Percentiles rank a stretch among this genome's conserved stretches.
Conservation (phyloP, 2,113 vertebrate genomes). For the Fregata magnificens region DNA sequence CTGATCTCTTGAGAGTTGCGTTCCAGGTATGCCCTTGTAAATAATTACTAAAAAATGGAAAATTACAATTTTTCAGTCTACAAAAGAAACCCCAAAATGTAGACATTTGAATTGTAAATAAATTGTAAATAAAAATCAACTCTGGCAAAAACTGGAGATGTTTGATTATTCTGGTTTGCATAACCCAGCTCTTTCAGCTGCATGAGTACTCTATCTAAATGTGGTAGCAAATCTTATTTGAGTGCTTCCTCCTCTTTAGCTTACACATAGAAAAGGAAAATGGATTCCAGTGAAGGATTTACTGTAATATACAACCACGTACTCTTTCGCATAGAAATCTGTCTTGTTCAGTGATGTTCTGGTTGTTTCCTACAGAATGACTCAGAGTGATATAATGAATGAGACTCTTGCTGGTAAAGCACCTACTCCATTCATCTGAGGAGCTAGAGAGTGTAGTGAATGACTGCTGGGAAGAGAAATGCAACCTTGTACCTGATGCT, state of each 20-base stretch:
- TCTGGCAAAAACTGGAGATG: neutral
- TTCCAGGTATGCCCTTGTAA: neutral
- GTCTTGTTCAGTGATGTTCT: neutral
- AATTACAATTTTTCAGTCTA: neutral
- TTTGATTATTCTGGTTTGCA: neutral
- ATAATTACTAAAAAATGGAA: neutral
- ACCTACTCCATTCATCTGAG: neutral
- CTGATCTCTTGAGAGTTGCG: neutral
- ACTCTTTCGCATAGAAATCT: neutral
- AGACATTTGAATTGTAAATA: neutral
- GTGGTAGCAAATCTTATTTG: neutral
- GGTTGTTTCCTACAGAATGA: neutral
- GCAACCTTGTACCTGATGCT: neutral
- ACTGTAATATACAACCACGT: neutral
- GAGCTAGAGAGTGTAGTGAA: neutral
- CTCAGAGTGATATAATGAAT: neutral
- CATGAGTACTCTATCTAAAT: neutral
- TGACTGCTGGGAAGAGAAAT: neutral
- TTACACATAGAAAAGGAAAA: neutral
- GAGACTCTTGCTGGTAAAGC: neutral
- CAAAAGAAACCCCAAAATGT: neutral
- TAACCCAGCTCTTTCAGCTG: neutral
- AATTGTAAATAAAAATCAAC: neutral
- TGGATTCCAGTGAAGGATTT: neutral
- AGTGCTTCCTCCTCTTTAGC: neutral